Base-by-base conservation (phyloP, 2,888 invertebrate species). In the Ypsolopha sequella region DNA sequence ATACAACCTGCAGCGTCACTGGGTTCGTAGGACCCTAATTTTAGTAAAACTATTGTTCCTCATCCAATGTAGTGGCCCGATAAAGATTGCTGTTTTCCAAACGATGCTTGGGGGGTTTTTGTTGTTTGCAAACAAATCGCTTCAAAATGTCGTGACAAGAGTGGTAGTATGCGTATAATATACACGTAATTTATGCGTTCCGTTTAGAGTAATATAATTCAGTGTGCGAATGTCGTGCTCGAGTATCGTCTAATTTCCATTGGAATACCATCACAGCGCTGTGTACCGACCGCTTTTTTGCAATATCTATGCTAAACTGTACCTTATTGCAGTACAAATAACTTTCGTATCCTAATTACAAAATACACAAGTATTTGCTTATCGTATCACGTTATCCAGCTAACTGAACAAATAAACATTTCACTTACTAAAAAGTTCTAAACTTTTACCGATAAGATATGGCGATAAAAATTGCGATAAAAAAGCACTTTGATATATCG, bases 21-120 rank as follows among this genome's bases (percentile, higher is more conserved):
- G 66, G 71, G 71, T 68, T 73, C 76, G 70, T 61, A 63, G 58
- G 63, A 66, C 64, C 66, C 70, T 60, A 59, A 55, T 59, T 53
- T 63, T 63, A 63, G 65, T 68, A 66, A 66, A 68, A 64, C 71
- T 60, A 75, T 81, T 79, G 80, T 79, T 76, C 71, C 72, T 66
- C 65, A 60, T 66, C 71, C 68, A 66, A 74, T 69, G 62, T 44
- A 44, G 14, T 64, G 63, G 65, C 59, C 53, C 58, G 75, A 78
- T 79, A 78, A 67, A 60, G 62, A 75, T 73, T 73, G 59, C 57
- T 54, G 59, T 56, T 54, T 24, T 24, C 24, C 24, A 63, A 62
- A 61, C 63, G 58, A 66, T 61, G 63, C 56, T 56, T 55, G 60
- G 61, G n/a, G 35, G 47, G 41, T 39, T 41, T 10, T 36, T 39